Evolutionary conservation across 2,113 vertebrate genomes (phyloP).

Genomic region (Zosterops lateralis): DNA sequence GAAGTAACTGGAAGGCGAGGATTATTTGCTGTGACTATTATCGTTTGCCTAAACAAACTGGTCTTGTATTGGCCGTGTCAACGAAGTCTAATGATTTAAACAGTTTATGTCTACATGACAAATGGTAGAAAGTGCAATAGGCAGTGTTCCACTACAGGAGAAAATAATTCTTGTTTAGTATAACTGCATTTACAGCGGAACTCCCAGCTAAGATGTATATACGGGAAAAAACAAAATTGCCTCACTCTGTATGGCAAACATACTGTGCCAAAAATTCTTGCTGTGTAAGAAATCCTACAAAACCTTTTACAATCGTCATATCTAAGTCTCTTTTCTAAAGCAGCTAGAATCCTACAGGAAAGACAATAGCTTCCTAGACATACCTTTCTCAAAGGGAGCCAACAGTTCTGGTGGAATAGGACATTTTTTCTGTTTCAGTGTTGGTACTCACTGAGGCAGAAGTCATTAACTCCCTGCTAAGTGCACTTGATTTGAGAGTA

Average conservation of each 20-base stretch:
- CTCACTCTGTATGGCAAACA: neutral
- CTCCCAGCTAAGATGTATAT: neutral
- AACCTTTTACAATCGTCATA: neutral
- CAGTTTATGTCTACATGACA: neutral
- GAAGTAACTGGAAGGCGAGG: neutral
- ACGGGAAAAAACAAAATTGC: neutral
- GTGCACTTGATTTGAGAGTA: neutral
- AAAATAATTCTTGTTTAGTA: neutral
- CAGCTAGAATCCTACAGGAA: neutral
- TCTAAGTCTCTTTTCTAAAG: neutral
- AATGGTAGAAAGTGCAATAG: neutral
- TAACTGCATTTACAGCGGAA: neutral
- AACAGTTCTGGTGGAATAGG: neutral
- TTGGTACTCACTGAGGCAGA: neutral
- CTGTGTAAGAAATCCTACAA: neutral
- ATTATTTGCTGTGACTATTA: neutral
- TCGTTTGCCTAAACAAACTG: neutral
- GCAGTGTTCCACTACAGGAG: neutral
- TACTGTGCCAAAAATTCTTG: neutral
- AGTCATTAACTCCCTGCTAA: neutral
- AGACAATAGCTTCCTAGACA: neutral
- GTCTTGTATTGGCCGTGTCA: neutral
- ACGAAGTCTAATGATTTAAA: neutral
- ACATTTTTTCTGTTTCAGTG: neutral
- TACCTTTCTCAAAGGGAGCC: neutral